These are phyloP conservation scores for Pteronura brasiliensis DNA, from an alignment of 2,113 vertebrate species.

Conservation along the genomic window DNA sequence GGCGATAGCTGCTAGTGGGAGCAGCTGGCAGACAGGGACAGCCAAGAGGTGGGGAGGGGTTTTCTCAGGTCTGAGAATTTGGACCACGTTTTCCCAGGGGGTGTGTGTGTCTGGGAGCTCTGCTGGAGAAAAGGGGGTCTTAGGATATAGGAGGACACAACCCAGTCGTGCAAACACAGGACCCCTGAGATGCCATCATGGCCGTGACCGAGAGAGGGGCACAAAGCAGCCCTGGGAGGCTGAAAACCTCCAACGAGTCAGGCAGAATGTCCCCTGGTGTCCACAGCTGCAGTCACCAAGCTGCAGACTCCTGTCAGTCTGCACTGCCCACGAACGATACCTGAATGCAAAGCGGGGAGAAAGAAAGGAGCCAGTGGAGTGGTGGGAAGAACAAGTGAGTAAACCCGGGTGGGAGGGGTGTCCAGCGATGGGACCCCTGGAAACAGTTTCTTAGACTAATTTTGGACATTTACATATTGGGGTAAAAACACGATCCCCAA, in stretches of 20 bases:
- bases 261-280: background rate
- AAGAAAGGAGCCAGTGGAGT: background rate
- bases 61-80: background rate
- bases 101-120: background rate
- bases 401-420: background rate
- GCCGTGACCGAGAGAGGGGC: too few relatives aligned
- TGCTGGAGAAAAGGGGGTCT: background rate
- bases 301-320: background rate
- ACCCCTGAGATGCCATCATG: background rate
- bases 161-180: background rate
- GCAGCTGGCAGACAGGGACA: background rate
- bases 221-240: background rate
- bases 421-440: background rate
- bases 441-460: background rate
- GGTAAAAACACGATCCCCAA: background rate
- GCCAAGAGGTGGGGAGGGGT: fast-evolving
- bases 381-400: background rate
- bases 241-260: background rate
- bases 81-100: background rate
- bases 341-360: background rate
- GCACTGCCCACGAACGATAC: background rate
- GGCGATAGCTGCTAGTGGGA: background rate
- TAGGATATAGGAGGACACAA: background rate
- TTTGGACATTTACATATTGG: background rate
- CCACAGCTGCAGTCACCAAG: background rate